phyloP scores from a whole-genome alignment of 2,888 invertebrate genomes.

The Laothoe populi region DNA sequence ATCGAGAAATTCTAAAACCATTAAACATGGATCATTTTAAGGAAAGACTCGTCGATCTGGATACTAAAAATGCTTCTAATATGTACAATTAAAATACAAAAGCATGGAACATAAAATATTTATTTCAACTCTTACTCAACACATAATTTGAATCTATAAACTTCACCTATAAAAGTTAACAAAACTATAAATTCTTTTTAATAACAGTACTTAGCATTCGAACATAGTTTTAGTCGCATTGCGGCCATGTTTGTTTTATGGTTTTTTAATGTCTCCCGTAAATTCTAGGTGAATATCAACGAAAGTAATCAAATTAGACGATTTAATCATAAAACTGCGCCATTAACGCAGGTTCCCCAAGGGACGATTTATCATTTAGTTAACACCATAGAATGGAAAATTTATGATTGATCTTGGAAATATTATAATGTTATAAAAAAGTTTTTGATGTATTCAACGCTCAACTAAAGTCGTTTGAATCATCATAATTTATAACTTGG shows the following conservation, averaged over 20 bases:
- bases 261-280: constrained; percentile 57
- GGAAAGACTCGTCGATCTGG: no score
- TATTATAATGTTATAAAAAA: constrained; percentile 44
- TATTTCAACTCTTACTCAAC: constrained; percentile 34
- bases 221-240: constrained; percentile 48
- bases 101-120: neutral
- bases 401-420: constrained; percentile 46
- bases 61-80: no score
- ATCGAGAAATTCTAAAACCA: no score
- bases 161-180: constrained; percentile 56
- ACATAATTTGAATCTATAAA: constrained; percentile 48
- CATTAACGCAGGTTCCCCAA: constrained; percentile 37
- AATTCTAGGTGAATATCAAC: constrained; percentile 53
- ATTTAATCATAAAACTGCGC: constrained; percentile 55
- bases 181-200: constrained; percentile 53
- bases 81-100: no score
- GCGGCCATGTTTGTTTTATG: constrained; percentile 46
- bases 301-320: constrained; percentile 59
- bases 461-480: constrained; percentile 21
- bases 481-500: constrained; percentile 15
- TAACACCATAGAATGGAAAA: constrained; percentile 41
- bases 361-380: constrained; percentile 39
- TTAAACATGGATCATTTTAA: no score
- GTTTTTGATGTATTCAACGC: constrained; percentile 37
- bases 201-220: constrained; percentile 49